A percentile compares a stretch with the other conserved stretches of the same genome.
Conservation (phyloP, 2,113 vertebrate genomes). For the Tylochromis polylepis region DNA sequence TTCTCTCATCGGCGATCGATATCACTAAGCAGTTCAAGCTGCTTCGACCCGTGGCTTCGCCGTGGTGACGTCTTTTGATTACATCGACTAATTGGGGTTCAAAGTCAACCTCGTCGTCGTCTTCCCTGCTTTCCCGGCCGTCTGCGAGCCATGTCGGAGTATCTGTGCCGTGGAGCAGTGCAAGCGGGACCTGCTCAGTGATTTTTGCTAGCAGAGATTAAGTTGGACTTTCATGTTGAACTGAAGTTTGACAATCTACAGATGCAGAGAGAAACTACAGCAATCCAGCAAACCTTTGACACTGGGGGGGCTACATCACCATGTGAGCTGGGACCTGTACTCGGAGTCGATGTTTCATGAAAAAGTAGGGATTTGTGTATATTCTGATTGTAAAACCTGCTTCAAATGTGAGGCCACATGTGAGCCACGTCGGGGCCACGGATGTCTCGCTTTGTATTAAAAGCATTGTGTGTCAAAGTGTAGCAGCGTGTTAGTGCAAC, state of each 20-base stretch:
- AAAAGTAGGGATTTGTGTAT: no score
- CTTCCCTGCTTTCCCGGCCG: not conserved
- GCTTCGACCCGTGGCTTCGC: not conserved
- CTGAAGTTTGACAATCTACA: not conserved
- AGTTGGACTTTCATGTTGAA: not conserved
- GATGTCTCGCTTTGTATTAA: not conserved
- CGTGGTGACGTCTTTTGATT: not conserved
- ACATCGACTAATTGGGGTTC: not conserved
- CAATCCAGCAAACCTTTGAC: rapidly evolving
- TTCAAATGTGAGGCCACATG: not conserved
- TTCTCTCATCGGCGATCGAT: not conserved
- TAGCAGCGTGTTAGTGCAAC: rapidly evolving
- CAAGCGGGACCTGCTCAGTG: not conserved
- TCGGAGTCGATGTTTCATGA: not conserved
- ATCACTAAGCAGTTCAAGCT: not conserved
- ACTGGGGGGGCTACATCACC: not conserved
- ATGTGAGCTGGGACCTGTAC: not conserved
- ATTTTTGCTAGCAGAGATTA: not conserved
- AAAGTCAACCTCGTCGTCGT: not conserved
- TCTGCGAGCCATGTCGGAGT: not conserved
- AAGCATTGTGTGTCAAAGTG: no score
- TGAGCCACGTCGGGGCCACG: not conserved
- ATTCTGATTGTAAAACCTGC: not conserved
- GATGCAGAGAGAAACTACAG: not conserved
- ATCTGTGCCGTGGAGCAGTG: not conserved